Evolutionary conservation across 2,113 vertebrate species (phyloP), one percentile per base, ranked within the genome.

Genomic region (Danio rerio): DNA sequence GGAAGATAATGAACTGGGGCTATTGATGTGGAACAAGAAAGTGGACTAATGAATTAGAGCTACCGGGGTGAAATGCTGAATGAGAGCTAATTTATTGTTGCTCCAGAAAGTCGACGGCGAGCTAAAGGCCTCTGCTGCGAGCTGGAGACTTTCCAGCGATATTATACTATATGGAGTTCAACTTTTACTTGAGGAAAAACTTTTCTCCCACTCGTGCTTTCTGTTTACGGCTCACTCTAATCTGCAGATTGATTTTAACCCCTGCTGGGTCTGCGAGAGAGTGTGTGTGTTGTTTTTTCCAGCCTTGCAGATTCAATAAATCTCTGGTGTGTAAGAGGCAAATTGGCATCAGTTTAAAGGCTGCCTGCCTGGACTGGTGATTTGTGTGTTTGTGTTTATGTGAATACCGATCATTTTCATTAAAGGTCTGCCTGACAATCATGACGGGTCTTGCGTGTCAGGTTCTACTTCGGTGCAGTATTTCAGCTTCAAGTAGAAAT

Each of bases 281-380:
- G 31, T 52, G 11, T 50, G 6, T 16, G 8, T n/a, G 5, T 6
- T 58, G 47, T 74, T 61, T 53, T 73, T 78, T 43, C 9, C 62
- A 59, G 49, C 9, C 43, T 84, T 65, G 77, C 81, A 12, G 79
- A 78, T 83, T 83, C 45, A 72, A 87, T 88, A 86, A 82, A 87
- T 87, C 65, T 78, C 55, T 50, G 40, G 49, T n/a, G 53, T 59
- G 71, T 20, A 71, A 87, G 76, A 86, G 78, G 83, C 68, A 74
- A 83, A 86, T 58, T 86, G 84, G 56, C 84, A 81, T 71, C 81
- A 49, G 71, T 47, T 73, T 83, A 65, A 78, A 80, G 81, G 80
- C 49, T 6, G 75, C 76, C 52, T 83, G 81, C 78, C 49, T 87
- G 16, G 21, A 13, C 50, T 58, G n/a, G 40, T 84, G 49, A 89